Evolutionary conservation across 2,888 invertebrate species (phyloP), one percentile per base, ranked within the genome.

Genomic region (Drosophila pseudotakahashii): DNA sequence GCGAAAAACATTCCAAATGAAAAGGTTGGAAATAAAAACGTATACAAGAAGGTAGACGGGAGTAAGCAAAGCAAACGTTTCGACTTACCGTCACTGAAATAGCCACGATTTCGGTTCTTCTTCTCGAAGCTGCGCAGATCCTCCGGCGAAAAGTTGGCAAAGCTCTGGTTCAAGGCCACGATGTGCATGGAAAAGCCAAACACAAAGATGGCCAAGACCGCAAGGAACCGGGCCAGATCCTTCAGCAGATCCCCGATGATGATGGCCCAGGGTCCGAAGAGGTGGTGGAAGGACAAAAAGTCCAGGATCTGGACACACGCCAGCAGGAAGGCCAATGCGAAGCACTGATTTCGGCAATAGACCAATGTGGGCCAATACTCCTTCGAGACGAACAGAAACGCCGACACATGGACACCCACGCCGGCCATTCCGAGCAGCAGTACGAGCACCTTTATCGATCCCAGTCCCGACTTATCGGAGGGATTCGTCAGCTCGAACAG

Each of bases 211-310:
- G 97, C 96, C 90, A 99, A 93, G 26, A 99, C 99, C 50, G 99
- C 99, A 74, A 99, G 94, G 92, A 99, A 99, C 90, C 98, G 94
- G n/a, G 97, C 97, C 81, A 98, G 93, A 92, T 98, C 98, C 92
- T 97, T 97, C 95, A 97, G 96, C 61, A 97, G 93, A 92, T 97
- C 97, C 23, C 99, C 97, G 89, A 99, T 99, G 91, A 99, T 99
- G 90, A 99, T 99, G 36, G 99, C 99, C 99, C 99, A 99, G 0
- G 99, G 99, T 50, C 99, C 99, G 91, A 99, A 99, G 19, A 99
- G 94, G 93, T 99, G 98, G 92, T 99, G 99, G 92, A 99, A 99
- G 26, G 99, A 99, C 52, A 99, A 93, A 92, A 99, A 99, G 93
- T 98, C 98, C 89, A 99, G 93, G 89, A 99, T 97, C 93, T 99